Evolutionary conservation across 2,888 invertebrate genomes (phyloP), one percentile per base, ranked within the genome.

Genomic region (Campoplex capitator): DNA sequence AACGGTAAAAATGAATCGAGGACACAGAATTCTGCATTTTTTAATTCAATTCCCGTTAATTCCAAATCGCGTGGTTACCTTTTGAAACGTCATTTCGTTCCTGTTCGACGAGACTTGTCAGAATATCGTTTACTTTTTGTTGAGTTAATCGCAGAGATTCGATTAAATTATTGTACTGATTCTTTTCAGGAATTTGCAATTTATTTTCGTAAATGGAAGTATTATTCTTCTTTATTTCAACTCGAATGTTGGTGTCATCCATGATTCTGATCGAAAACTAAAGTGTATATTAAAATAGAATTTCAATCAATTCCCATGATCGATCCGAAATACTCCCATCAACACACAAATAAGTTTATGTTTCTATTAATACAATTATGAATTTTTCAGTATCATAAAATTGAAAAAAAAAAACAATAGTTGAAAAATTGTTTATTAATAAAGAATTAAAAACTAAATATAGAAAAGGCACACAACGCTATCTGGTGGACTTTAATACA

Each of bases 71-170:
- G 35, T 77, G 18, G 18, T n/a, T 87, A 89, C 89, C 89, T 88
- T 84, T 82, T 45, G 81, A 67, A 2, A 56, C 45, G 62, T 76
- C 80, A 23, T 80, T 42, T 4, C 51, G 48, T 35, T 81, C 86
- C n/a, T 87, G 76, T 56, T 91, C 87, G 48, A 93, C 89, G 28
- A 94, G 88, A 38, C 83, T 88, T 13, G 93, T 93, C 77, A 94
- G 88, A 85, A 92, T 91, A 74, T 91, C 89, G 85, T 94, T 94
- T 67, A 92, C 90, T 83, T 85, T 90, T 56, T 86, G 84, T 85
- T 92, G 93, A 4, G 90, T 88, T 4, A 90, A 88, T 73, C 89
- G 91, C 74, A 94, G 88, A 79, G 86, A 89, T 8, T 56, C 78
- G 23, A 92, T 88, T 48, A 94, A 88, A 16, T 68, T 86, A 38